Evolutionary conservation across 2,888 invertebrate genomes (phyloP), one percentile per base, ranked within the genome.

Genomic region (Caenorhabditis sinica): DNA sequence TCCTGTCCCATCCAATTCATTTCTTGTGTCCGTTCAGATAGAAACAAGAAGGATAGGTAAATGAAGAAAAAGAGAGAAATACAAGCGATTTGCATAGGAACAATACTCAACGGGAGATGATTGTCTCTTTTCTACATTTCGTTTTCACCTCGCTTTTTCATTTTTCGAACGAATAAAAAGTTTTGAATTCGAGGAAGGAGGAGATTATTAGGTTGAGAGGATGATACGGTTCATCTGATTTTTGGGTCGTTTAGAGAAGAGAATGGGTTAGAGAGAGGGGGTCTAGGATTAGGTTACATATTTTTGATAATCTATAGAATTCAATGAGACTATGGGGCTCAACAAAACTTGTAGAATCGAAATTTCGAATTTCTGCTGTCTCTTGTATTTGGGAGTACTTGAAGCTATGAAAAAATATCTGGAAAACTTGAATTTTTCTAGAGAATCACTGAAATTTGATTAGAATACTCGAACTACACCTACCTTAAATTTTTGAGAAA

Each of bases 11-110:
- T 56, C 43, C 66, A 30, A 66, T 66, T 60, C 74, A 51, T 25
- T 61, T 65, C 40, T 45, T 65, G 63, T 56, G 23, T 79, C 72
- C 45, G 68, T 68, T 60, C 68, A 69, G 53, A 53, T 68, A 36
- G 36, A 53, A 53, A 51, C 20, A 66, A 49, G 20, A 20, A 49
- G 20, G 15, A 49, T 5, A 49, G 49, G 49, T 5, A 20, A 49
- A 49, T 20, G 23, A 1, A 40, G 40, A 40, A 9, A 56, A 2
- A 28, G n/a, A 25, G 60, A 60, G 71, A 72, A 15, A 30, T n/a
- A 51, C 9, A 23, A 20, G 25, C 65, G 68, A 76, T 76, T 76
- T 76, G 76, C 75, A 75, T 75, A 75, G 36, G 60, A 68, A 56
- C 65, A 74, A 74, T 63, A 51, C 73, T 40, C 63, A 56, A 60